phyloP scores from a whole-genome alignment of 2,888 invertebrate species.

The Latrodectus elegans region DNA sequence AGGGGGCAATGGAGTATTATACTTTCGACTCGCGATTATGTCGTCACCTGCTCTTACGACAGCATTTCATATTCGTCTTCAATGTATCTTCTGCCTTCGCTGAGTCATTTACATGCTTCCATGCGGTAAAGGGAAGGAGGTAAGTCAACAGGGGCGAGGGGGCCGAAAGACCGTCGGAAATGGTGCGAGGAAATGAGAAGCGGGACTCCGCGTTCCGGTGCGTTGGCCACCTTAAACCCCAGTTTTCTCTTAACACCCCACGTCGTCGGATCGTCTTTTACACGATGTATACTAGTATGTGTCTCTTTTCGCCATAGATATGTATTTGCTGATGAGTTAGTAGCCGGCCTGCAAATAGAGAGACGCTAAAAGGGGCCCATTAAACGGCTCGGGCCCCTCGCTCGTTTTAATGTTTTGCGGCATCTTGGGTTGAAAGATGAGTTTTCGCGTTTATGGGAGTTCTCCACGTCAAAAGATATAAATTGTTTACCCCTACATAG shows the following conservation, averaged over 20 bases:
- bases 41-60: conserved; percentile 47
- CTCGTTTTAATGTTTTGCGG: conserved; percentile 65
- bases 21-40: conserved; percentile 51
- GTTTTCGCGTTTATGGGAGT: conserved; percentile 58
- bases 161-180: conserved; percentile 51
- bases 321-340: conserved; percentile 63
- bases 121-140: neutral
- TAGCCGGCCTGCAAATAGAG: conserved; percentile 46
- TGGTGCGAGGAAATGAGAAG: conserved; percentile 67
- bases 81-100: conserved; percentile 32
- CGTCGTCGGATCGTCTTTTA: conserved; percentile 37
- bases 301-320: conserved; percentile 9
- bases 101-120: conserved; percentile 59
- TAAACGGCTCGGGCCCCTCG: conserved; percentile 40
- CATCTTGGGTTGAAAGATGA: conserved; percentile 57
- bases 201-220: conserved; percentile 61
- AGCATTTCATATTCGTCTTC: conserved; percentile 54
- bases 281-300: conserved; percentile 14
- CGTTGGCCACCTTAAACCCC: conserved; percentile 62
- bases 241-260: conserved; percentile 61
- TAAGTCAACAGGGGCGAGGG: neutral
- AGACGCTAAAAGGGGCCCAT: conserved; percentile 48
- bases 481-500: too few species aligned
- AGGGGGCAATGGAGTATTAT: conserved; percentile 15
- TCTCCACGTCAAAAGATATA: neutral